A percentile compares a stretch with the other conserved stretches of the same genome.
Conservation (phyloP, 2,113 vertebrate species). For the Xiphophorus maculatus region DNA sequence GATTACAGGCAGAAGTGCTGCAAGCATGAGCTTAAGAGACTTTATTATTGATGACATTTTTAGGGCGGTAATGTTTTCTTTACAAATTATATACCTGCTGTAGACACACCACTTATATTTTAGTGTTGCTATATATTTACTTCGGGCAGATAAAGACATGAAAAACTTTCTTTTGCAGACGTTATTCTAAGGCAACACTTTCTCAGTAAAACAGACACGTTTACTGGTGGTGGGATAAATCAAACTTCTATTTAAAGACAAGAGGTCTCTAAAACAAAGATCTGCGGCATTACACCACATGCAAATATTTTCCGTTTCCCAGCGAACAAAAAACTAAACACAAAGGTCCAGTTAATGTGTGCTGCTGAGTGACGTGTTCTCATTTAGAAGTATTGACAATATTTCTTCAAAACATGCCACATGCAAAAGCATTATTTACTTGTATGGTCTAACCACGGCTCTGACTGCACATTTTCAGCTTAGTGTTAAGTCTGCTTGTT, state of each 20-base stretch:
- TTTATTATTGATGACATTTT: background rate
- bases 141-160: background rate
- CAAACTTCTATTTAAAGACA: conserved; percentile 21
- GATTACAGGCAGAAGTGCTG: background rate
- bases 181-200: conserved; percentile 2
- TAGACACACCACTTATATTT: background rate
- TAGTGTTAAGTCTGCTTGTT: conserved; percentile 23
- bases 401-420: conserved; percentile 14
- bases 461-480: conserved; percentile 13
- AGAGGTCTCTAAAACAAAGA: conserved; percentile 2
- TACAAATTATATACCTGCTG: background rate
- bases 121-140: background rate
- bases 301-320: conserved; percentile 20
- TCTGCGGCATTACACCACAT: background rate
- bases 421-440: conserved; percentile 13
- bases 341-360: background rate
- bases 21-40: background rate
- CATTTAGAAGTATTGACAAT: conserved; percentile 6
- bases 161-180: background rate
- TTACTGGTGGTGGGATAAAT: conserved; percentile 25
- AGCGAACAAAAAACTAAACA: background rate
- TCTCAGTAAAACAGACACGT: conserved; percentile 29
- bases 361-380: conserved; percentile 13
- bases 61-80: background rate
- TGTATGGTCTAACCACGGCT: conserved; percentile 9